Base-by-base conservation (phyloP, 1,140 invertebrate species). In the Drosophila erecta region DNA sequence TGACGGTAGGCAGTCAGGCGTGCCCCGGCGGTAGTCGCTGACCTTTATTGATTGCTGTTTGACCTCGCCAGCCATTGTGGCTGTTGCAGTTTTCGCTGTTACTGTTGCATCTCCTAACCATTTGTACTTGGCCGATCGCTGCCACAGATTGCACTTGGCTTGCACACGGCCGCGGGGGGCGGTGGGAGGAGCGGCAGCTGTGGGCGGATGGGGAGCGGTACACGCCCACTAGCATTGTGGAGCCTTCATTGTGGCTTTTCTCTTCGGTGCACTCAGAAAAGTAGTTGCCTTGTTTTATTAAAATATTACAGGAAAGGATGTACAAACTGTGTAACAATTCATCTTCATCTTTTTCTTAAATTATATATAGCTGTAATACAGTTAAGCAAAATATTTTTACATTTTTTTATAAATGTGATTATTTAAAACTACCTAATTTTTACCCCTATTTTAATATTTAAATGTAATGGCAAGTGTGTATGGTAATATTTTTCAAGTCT, bases 1-100 rank as follows among this genome's bases (percentile, higher is more conserved):
- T 87, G 83, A 87, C 75, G 76, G 81, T 69, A 87, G 83, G 84
- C 84, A 87, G 76, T 89, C 79, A 87, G 84, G 84, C 84, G 84
- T 89, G 84, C 79, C 84, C 53, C 57, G 75, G 84, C 83, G 72
- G 84, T 87, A 84, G 84, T 89, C 79, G 84, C 67, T 87, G 89
- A 90, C 87, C 87, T 90, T 87, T 90, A 90, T 90, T 90, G 87
- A 90, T 90, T 90, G 87, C 87, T 90, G 87, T 90, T 90, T 90
- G 87, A 90, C 87, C 87, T 90, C 89, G 78, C 49, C 69, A 62
- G 72, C 83, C 65, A 81, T 73, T 65, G 61, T 81, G 24, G 47
- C 47, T 30, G 47, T 57, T 75, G 51, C 47, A 40, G 50, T 61
- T 80, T 65, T 57, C 65, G 56, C 53, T 51, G 50, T 61, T 76